Conservation (phyloP, 2,797 vertebrate species). For the Pseudochromis fuscus region DNA sequence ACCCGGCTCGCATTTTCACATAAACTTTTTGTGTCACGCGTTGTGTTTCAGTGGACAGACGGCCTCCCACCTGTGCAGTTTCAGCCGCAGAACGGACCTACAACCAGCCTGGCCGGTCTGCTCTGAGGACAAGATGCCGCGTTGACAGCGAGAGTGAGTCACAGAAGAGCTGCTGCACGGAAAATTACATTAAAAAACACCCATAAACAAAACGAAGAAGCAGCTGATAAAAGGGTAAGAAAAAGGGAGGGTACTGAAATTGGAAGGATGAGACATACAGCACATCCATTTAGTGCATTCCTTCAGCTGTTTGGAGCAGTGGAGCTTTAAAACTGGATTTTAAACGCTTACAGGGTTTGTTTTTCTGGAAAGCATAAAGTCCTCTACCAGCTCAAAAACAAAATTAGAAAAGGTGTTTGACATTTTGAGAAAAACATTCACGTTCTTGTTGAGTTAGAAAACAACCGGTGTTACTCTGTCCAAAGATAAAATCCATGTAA, state of each 20-base stretch:
- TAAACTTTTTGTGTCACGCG: conserved; percentile 23
- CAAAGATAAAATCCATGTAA: not conserved
- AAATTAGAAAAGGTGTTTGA: no score
- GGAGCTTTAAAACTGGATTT: conserved; percentile 22
- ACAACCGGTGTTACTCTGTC: not conserved
- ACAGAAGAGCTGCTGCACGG: not conserved
- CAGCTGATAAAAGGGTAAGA: conserved; percentile 9
- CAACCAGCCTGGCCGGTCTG: conserved; percentile 90
- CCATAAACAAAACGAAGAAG: conserved; percentile 7
- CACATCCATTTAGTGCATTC: conserved; percentile 9
- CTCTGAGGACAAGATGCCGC: conserved; percentile 79
- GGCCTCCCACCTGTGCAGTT: conserved; percentile 90
- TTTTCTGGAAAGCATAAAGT: conserved; percentile 1
- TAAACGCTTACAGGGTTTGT: not conserved
- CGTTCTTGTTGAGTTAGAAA: not conserved
- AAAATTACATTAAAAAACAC: not conserved
- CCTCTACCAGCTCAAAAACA: not conserved
- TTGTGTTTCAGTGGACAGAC: conserved; percentile 88
- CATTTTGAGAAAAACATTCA: not conserved
- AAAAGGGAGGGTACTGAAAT: conserved; percentile 15
- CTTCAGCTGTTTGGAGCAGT: conserved; percentile 33
- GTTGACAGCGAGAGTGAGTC: not conserved
- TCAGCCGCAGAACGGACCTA: conserved; percentile 91
- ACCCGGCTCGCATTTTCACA: conserved; percentile 8
- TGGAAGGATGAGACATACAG: not conserved